A percentile compares a stretch with the other conserved stretches of the same genome.
Conservation (phyloP, 23 tunicate species). For the Phallusia fumigata region DNA sequence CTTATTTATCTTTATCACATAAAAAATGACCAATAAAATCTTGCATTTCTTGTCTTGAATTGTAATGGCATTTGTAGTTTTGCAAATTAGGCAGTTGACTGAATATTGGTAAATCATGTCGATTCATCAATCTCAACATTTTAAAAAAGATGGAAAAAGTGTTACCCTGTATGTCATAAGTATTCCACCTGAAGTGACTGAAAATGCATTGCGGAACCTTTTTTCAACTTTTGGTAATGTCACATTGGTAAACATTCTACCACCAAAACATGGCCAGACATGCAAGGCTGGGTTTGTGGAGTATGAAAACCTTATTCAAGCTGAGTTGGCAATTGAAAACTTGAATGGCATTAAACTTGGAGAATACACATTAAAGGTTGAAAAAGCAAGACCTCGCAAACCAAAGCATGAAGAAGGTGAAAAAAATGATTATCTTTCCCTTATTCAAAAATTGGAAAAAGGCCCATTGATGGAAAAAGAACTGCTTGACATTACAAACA, state of each 20-base stretch:
- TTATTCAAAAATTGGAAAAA: not conserved
- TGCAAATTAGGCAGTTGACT: too few relatives aligned
- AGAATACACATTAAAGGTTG: not conserved
- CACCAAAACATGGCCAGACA: not conserved
- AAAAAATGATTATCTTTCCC: not conserved
- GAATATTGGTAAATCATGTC: too few relatives aligned
- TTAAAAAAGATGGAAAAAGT: not conserved
- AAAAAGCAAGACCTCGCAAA: not conserved
- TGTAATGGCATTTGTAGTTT: too few relatives aligned
- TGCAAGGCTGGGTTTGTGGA: not conserved
- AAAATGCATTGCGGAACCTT: not conserved
- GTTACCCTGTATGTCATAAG: not conserved
- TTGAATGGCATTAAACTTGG: not conserved
- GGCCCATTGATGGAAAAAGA: not conserved
- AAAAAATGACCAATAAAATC: too few relatives aligned
- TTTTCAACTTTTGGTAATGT: not conserved
- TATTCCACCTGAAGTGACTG: not conserved
- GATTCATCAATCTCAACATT: too few relatives aligned
- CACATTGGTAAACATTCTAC: not conserved
- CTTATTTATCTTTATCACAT: too few relatives aligned
- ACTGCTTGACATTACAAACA: not conserved
- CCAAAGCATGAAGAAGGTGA: not conserved
- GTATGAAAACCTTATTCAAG: not conserved
- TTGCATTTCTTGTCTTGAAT: too few relatives aligned
- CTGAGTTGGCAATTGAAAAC: not conserved